phyloP scores from a whole-genome alignment of 1,140 invertebrate species.

The Archegozetes longisetosus region DNA sequence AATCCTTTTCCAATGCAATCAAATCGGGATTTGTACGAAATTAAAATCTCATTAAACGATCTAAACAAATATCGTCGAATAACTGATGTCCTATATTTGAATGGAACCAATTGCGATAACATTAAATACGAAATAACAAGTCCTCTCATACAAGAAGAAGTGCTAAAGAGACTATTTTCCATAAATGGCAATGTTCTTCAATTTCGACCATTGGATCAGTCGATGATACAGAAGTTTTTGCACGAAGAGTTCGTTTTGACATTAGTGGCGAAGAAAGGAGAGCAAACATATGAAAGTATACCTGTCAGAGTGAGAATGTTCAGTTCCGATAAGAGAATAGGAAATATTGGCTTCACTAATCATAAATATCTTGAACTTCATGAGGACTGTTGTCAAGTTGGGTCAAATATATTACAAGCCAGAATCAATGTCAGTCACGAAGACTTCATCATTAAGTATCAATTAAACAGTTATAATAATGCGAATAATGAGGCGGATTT shows the following conservation, averaged over 20 bases:
- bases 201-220: constrained; percentile 2
- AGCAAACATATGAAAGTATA: not conserved
- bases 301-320: constrained; percentile 1
- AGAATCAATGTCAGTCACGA: constrained; percentile 13
- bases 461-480: not conserved
- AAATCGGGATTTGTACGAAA: constrained; percentile 4
- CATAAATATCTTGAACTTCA: not conserved
- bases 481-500: constrained; percentile 74
- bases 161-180: not conserved
- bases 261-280: not conserved
- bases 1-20: constrained; percentile 2
- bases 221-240: constrained; percentile 1
- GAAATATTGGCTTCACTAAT: constrained; percentile 10
- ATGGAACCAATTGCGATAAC: not conserved
- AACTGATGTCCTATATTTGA: constrained; percentile 4
- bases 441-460: constrained; percentile 6
- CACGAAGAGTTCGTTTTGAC: constrained; percentile 8
- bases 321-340: constrained; percentile 2
- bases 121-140: constrained; percentile 6
- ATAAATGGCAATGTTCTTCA: not conserved
- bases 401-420: not conserved
- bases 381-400: constrained; percentile 12
- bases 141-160: not conserved
- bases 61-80: not conserved
- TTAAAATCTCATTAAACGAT: constrained; percentile 4